Evolutionary conservation across 2,888 invertebrate species (phyloP), one percentile per base, ranked within the genome.

Genomic region (Stenodema calcarata): DNA sequence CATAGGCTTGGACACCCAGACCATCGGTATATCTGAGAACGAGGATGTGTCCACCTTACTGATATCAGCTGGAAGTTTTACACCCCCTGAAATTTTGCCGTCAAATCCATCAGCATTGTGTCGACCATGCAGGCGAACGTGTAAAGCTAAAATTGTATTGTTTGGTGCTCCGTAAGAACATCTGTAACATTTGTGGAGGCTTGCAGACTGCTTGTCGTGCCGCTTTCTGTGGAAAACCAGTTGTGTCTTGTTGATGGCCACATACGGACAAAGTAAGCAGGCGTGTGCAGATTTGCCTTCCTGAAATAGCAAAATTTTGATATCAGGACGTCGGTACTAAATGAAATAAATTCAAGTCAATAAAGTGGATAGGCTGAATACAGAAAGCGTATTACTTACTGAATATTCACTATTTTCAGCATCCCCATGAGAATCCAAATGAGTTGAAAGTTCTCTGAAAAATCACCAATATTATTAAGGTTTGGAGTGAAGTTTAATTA

Each of bases 1-100:
- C 16, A 94, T 94, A 88, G 93, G 93, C 54, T 94, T 94, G 0
- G 95, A 94, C 0, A 95, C 95, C 95, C 96, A 96, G 4, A 96
- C 95, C 83, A 94, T 92, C 0, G 95, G 95, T 84, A 95, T 94
- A 89, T 95, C 95, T 0, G 91, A 89, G 90, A 94, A 91, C 6
- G 82, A 27, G 9, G 86, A 78, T 9, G 89, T 89, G 12, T 89
- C 89, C 6, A 88, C 86, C 7, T 82, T 87, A 42, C 87, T 88
- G 42, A 89, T 89, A 44, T 89, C 89, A 30, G 87, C 88, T 23
- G 41, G 86, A 35, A 47, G 23, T 89, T 84, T 70, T n/a, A 42
- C 75, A 16, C 23, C 18, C n/a, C 28, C 27, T 16, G 80, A 7
- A 27, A 6, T 41, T 41, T 62, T 69, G 30, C 62, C 28, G 50